A percentile compares a stretch with the other conserved stretches of the same genome.
These are phyloP conservation scores for Onychomys torridus DNA, from an alignment of 2,797 vertebrate genomes.

Conservation along the genomic window DNA sequence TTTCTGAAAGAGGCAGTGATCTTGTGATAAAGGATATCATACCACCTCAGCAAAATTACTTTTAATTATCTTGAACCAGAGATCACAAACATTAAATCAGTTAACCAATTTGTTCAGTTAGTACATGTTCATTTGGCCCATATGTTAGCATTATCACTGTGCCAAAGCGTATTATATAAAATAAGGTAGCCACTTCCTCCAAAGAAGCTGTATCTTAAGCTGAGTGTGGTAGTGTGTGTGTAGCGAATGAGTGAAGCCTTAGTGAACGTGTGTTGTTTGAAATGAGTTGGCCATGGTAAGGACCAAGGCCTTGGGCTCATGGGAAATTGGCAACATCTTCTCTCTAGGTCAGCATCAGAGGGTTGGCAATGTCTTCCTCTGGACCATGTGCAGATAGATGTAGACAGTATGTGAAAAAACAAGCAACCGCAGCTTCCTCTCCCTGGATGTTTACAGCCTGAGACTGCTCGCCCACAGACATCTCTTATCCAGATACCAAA, in stretches of 20 bases:
- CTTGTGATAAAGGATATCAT: neutral
- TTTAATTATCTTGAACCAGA: constrained; percentile 39
- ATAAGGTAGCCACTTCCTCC: neutral
- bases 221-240: neutral
- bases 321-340: neutral
- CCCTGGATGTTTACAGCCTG: neutral
- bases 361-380: neutral
- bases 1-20: neutral
- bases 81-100: constrained; percentile 47
- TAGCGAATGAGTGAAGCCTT: neutral
- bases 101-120: constrained; percentile 32
- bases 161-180: neutral
- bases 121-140: neutral
- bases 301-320: neutral
- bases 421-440: neutral
- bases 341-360: neutral
- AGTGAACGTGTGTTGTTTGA: neutral
- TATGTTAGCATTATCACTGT: neutral
- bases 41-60: constrained; percentile 22
- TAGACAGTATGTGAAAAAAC: neutral
- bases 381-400: neutral
- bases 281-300: neutral
- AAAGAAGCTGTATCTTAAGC: neutral
- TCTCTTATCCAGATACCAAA: neutral
- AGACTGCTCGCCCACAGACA: neutral